Percentiles rank a stretch among this genome's conserved stretches.
These are phyloP conservation scores for Aleadryas rufinucha DNA, from an alignment of 2,113 vertebrate species.

Conservation along the genomic window DNA sequence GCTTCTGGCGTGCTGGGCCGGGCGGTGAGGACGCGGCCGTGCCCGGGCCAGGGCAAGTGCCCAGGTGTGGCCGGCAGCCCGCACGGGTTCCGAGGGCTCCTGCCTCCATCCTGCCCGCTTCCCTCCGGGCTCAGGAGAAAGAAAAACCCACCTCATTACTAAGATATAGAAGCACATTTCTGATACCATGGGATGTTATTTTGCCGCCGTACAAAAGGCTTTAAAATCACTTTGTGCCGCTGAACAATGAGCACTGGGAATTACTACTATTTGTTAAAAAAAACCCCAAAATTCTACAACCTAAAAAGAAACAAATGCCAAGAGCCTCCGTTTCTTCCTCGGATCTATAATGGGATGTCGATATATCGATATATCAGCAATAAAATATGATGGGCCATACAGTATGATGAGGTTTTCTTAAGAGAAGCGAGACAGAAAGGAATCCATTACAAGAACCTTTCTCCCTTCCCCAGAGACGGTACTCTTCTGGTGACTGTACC, in stretches of 20 bases:
- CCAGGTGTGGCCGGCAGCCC: background rate
- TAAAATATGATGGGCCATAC: background rate
- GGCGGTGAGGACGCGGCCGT: background rate
- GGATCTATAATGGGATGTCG: background rate
- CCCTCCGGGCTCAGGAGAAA: background rate
- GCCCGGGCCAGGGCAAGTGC: background rate
- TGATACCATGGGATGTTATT: background rate
- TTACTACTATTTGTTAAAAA: background rate
- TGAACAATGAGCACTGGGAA: slow-evolving; percentile 9
- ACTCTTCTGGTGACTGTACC: background rate
- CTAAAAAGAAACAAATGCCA: background rate
- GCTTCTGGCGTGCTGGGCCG: background rate
- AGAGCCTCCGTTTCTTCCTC: background rate
- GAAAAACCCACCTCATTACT: background rate
- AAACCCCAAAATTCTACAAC: background rate
- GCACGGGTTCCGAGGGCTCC: background rate
- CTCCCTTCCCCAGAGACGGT: background rate
- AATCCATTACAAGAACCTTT: background rate
- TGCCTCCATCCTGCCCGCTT: background rate
- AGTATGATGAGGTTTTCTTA: background rate
- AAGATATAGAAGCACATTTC: background rate
- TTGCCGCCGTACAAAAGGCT: background rate
- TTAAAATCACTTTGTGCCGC: background rate
- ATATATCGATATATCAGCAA: background rate
- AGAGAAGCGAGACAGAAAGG: background rate